These are phyloP conservation scores for Eudyptes chrysolophus DNA, from an alignment of 2,113 vertebrate species.

Conservation along the genomic window DNA sequence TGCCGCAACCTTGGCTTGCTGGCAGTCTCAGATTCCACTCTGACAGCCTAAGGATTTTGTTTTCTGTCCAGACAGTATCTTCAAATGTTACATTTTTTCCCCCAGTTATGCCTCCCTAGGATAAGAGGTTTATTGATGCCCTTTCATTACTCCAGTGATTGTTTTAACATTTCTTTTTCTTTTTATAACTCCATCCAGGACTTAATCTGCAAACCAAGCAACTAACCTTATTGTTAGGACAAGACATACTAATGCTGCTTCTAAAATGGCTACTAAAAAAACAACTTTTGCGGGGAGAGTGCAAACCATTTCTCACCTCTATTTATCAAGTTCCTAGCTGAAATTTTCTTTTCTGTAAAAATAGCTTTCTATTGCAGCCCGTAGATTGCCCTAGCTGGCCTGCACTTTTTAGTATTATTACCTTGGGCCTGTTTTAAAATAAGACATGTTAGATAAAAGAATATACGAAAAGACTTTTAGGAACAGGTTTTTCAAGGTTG, in stretches of 20 bases:
- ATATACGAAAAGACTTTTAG: neutral
- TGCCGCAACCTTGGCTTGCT: accelerated
- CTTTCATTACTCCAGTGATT: neutral
- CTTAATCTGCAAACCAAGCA: neutral
- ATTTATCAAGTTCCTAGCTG: neutral
- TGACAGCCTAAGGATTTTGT: neutral
- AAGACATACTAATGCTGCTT: neutral
- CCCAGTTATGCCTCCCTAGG: neutral
- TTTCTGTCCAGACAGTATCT: neutral
- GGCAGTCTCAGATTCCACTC: neutral
- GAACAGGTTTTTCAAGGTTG: neutral
- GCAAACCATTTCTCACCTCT: neutral
- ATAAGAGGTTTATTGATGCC: neutral
- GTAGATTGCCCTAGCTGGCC: neutral
- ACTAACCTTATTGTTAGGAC: neutral
- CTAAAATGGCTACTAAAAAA: neutral
- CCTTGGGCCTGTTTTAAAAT: neutral
- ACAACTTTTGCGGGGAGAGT: neutral
- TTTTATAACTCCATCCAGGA: neutral
- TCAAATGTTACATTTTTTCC: neutral
- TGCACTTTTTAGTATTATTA: neutral
- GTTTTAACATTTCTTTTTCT: neutral
- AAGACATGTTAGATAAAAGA: neutral
- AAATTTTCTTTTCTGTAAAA: neutral
- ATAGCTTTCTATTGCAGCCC: neutral